Percentiles rank a stretch among this genome's conserved stretches.
These are phyloP conservation scores for Gobius niger DNA, from an alignment of 2,113 vertebrate species.

Conservation along the genomic window DNA sequence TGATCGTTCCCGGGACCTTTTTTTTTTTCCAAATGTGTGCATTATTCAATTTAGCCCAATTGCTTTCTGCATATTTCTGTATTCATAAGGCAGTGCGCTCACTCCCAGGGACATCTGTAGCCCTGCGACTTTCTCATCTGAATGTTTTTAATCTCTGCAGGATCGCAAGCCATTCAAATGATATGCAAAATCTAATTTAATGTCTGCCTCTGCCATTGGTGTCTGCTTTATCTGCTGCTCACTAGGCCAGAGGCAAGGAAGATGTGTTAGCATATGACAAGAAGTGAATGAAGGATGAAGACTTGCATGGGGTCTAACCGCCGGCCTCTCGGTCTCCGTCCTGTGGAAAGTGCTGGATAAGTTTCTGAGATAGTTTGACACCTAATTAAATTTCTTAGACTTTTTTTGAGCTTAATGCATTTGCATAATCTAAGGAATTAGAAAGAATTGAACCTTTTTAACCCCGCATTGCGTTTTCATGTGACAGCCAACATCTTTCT, in stretches of 20 bases:
- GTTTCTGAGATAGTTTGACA: background rate
- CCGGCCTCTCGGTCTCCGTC: slow-evolving; percentile 12
- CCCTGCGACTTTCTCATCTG: slow-evolving; percentile 53
- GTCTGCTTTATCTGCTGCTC: slow-evolving; percentile 50
- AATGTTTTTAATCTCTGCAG: slow-evolving; percentile 67
- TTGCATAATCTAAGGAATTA: slow-evolving; percentile 22
- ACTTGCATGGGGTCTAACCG: slow-evolving; percentile 13
- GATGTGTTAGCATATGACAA: slow-evolving; percentile 24
- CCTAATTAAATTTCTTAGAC: background rate
- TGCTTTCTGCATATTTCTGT: slow-evolving; percentile 38
- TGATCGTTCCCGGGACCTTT: slow-evolving; percentile 19
- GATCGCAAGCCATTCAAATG: slow-evolving; percentile 57
- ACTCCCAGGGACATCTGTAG: slow-evolving; percentile 42
- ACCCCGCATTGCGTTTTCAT: background rate
- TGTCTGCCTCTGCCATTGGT: slow-evolving; percentile 40
- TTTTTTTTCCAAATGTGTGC: slow-evolving; percentile 17
- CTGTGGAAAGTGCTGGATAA: slow-evolving; percentile 9
- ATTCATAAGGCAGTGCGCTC: slow-evolving; percentile 52
- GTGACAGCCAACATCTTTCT: background rate
- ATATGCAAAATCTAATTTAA: slow-evolving; percentile 63
- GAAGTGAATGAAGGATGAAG: slow-evolving; percentile 25
- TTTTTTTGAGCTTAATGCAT: background rate
- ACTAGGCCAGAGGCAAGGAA: slow-evolving; percentile 54
- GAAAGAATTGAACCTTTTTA: background rate
- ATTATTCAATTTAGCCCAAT: slow-evolving; percentile 52